These are phyloP conservation scores for Urechis unicinctus DNA, from an alignment of 2,888 invertebrate genomes.

Conservation along the genomic window DNA sequence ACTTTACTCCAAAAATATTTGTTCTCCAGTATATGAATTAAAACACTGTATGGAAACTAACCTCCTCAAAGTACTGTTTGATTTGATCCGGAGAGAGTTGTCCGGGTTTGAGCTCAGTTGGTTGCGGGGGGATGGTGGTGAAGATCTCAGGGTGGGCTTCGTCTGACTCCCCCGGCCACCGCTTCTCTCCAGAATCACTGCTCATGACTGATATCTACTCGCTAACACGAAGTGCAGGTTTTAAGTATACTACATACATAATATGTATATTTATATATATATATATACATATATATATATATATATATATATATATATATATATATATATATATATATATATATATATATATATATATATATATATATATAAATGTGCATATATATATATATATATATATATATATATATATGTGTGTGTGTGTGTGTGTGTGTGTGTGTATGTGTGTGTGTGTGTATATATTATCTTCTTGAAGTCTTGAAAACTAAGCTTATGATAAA, in stretches of 20 bases:
- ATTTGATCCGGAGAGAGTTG: slow-evolving; percentile 30
- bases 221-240: too few species aligned
- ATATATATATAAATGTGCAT: too few species aligned
- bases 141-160: slow-evolving; percentile 23
- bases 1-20: too few species aligned
- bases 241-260: too few species aligned
- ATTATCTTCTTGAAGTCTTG: neutral
- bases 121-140: slow-evolving; percentile 24
- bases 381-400: slow-evolving; percentile 1
- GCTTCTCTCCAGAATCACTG: too few species aligned
- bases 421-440: slow-evolving; percentile 4
- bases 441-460: slow-evolving; percentile 1
- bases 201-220: too few species aligned
- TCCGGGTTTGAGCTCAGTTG: slow-evolving; percentile 26
- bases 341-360: slow-evolving; percentile 1
- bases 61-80: slow-evolving; percentile 32
- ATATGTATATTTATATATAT: slow-evolving; percentile 1
- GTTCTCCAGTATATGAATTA: too few species aligned
- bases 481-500: too few species aligned
- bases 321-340: slow-evolving; percentile 3
- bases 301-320: slow-evolving; percentile 5
- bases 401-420: slow-evolving; percentile 1
- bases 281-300: slow-evolving; percentile 1
- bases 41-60: too few species aligned
- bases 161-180: slow-evolving; percentile 10